phyloP scores from a whole-genome alignment of 2,888 invertebrate genomes.

The Drosophila ochracea region DNA sequence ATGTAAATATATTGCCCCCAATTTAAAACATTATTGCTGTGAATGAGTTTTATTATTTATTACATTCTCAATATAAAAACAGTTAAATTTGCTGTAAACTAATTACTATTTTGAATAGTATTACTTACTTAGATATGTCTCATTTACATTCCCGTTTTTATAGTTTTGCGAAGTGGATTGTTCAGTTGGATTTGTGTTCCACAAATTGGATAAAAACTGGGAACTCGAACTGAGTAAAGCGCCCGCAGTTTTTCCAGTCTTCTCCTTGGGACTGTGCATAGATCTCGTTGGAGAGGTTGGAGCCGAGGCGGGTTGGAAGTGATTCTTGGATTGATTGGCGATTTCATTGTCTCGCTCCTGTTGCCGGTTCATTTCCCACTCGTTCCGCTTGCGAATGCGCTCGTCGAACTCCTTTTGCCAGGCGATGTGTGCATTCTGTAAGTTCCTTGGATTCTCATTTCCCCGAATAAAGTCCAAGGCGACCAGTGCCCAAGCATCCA shows the following conservation, averaged over 20 bases:
- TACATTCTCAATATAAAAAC: neutral
- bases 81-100: neutral
- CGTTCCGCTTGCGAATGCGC: conserved; percentile 70
- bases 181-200: conserved; percentile 86
- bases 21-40: neutral
- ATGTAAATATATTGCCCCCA: neutral
- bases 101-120: neutral
- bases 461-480: conserved; percentile 86
- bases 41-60: neutral
- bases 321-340: neutral
- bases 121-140: conserved; percentile 50
- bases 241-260: conserved; percentile 41
- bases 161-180: conserved; percentile 73
- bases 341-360: conserved; percentile 4
- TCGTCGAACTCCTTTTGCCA: conserved; percentile 77
- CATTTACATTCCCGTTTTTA: conserved; percentile 41
- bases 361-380: conserved; percentile 62
- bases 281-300: conserved; percentile 75
- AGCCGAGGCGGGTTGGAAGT: conserved; percentile 50
- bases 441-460: conserved; percentile 63
- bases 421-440: conserved; percentile 76
- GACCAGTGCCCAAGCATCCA: conserved; percentile 90
- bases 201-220: conserved; percentile 88
- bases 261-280: conserved; percentile 20
- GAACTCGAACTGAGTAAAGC: conserved; percentile 86